Evolutionary conservation across 2,797 vertebrate genomes (phyloP).

Genomic region (Petrocephalus schoutedeni): DNA sequence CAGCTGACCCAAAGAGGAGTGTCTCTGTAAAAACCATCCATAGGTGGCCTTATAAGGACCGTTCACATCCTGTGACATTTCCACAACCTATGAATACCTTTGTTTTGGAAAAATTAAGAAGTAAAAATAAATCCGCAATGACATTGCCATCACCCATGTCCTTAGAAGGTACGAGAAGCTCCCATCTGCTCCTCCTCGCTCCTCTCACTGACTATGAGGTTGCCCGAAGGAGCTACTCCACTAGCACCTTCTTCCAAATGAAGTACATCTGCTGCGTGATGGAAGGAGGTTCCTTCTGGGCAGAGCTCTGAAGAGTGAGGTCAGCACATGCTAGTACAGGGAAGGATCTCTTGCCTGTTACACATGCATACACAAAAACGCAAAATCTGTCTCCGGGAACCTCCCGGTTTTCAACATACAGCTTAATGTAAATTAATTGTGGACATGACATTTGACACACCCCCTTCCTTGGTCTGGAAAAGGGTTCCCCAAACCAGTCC

Average conservation of each 20-base stretch:
- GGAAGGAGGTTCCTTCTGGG: neutral
- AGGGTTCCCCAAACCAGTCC: no score
- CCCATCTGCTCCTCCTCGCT: slow-evolving; percentile 27
- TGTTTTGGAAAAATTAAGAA: slow-evolving; percentile 6
- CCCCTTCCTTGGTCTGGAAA: slow-evolving; percentile 36
- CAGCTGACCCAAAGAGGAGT: neutral
- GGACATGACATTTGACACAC: slow-evolving; percentile 39
- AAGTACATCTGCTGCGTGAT: neutral
- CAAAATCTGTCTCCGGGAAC: slow-evolving; percentile 60
- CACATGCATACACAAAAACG: slow-evolving; percentile 32
- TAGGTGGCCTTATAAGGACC: neutral
- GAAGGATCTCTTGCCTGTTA: neutral
- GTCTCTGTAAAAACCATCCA: slow-evolving; percentile 1
- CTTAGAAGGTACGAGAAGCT: slow-evolving; percentile 28
- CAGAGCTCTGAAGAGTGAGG: neutral
- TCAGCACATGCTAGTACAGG: neutral
- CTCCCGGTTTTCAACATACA: slow-evolving; percentile 64
- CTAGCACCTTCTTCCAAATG: neutral
- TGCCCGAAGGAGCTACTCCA: neutral
- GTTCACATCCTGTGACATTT: neutral
- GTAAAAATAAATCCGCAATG: neutral
- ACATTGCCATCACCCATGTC: neutral
- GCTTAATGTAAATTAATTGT: slow-evolving; percentile 40
- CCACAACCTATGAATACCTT: slow-evolving; percentile 4
- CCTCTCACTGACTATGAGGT: slow-evolving; percentile 20